A percentile compares a stretch with the other conserved stretches of the same genome.
phyloP scores from a whole-genome alignment of 2,797 vertebrate species.

The Anguilla marmorata region DNA sequence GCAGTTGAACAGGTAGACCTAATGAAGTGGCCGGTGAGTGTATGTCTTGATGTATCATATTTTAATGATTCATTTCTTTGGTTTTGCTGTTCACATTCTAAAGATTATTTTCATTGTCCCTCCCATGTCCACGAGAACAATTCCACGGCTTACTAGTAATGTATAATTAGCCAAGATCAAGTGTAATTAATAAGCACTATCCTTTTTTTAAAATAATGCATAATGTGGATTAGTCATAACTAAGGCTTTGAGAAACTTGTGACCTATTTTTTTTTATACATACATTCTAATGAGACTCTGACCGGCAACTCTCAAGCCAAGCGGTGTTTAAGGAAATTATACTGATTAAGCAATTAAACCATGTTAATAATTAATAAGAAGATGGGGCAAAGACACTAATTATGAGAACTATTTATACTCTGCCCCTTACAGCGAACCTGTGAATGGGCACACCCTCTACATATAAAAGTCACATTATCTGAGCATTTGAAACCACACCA shows the following conservation, averaged over 20 bases:
- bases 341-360: slow-evolving; percentile 11
- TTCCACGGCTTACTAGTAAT: neutral
- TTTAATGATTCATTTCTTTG: neutral
- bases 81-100: neutral
- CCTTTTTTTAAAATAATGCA: neutral
- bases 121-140: neutral
- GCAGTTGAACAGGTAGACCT: too few species aligned
- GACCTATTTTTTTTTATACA: neutral
- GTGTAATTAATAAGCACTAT: slow-evolving; percentile 3
- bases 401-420: neutral
- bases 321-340: neutral
- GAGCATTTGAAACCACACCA: neutral
- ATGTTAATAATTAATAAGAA: slow-evolving; percentile 2
- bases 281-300: neutral
- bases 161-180: neutral
- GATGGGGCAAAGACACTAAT: slow-evolving; percentile 2
- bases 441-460: neutral
- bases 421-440: neutral
- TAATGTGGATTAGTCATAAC: neutral
- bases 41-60: neutral
- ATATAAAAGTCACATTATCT: neutral
- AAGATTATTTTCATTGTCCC: neutral
- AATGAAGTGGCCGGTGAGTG: too few species aligned
- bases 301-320: neutral
- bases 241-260: neutral